These are phyloP conservation scores for Pollenia griseotomentosa DNA, from an alignment of 2,888 invertebrate species.

Conservation along the genomic window DNA sequence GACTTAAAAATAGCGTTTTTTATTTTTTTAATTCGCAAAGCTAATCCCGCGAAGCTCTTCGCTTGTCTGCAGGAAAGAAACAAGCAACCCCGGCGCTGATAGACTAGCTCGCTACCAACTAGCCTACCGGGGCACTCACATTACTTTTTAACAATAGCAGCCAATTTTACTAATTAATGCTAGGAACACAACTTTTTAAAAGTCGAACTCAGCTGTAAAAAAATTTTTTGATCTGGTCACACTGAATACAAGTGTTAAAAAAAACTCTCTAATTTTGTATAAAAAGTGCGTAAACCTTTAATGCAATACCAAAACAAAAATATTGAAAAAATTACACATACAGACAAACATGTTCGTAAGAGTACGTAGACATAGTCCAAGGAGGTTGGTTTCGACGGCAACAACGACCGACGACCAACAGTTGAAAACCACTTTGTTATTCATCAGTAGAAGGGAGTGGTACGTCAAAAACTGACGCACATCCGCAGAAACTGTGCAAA, in stretches of 20 bases:
- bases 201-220: too few species aligned
- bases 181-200: too few species aligned
- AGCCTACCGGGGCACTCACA: too few species aligned
- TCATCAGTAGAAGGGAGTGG: slow-evolving; percentile 85
- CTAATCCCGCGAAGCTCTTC: too few species aligned
- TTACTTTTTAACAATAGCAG: too few species aligned
- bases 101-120: too few species aligned
- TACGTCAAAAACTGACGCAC: slow-evolving; percentile 85
- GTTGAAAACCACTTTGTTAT: slow-evolving; percentile 73
- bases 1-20: too few species aligned
- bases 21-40: too few species aligned
- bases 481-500: slow-evolving; percentile 81
- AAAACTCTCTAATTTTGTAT: slow-evolving; percentile 31
- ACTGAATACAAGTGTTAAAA: slow-evolving; percentile 35
- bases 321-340: slow-evolving; percentile 28
- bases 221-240: too few species aligned
- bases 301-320: slow-evolving; percentile 53
- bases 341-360: slow-evolving; percentile 30
- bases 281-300: slow-evolving; percentile 57
- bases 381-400: slow-evolving; percentile 58
- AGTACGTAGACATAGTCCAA: slow-evolving; percentile 13
- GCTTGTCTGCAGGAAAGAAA: too few species aligned
- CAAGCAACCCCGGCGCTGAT: too few species aligned
- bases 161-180: too few species aligned
- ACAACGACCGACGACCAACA: slow-evolving; percentile 73